Evolutionary conservation across 1,140 invertebrate genomes (phyloP).

Genomic region (Cydia splendana): DNA sequence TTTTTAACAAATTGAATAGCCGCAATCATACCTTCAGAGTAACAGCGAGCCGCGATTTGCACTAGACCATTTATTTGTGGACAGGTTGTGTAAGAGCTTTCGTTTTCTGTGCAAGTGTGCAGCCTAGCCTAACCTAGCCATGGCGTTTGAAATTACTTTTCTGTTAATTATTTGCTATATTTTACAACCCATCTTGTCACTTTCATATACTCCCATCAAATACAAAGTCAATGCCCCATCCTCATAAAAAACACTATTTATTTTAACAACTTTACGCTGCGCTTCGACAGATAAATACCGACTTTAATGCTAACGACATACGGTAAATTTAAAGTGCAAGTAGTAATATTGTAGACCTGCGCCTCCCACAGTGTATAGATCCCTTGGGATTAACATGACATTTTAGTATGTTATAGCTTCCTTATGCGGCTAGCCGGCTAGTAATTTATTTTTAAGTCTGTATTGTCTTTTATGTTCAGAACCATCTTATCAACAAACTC

Average conservation of each 20-base stretch:
- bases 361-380: conserved; percentile 47
- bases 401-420: conserved; percentile 49
- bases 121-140: neutral
- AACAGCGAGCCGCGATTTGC: too few species aligned
- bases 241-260: conserved; percentile 23
- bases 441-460: conserved; percentile 41
- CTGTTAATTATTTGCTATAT: conserved; percentile 18
- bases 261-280: conserved; percentile 5
- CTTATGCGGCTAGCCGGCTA: conserved; percentile 41
- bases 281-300: conserved; percentile 4
- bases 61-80: too few species aligned
- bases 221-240: conserved; percentile 25
- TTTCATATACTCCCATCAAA: conserved; percentile 21
- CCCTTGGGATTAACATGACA: conserved; percentile 46
- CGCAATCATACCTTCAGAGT: too few species aligned
- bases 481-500: neutral
- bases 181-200: conserved; percentile 19
- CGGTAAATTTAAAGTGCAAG: conserved; percentile 9
- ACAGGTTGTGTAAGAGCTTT: neutral
- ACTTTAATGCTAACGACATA: conserved; percentile 17
- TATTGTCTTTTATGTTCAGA: neutral
- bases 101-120: neutral
- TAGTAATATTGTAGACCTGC: conserved; percentile 36
- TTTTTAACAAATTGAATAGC: too few species aligned
- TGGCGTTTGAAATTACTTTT: conserved; percentile 1